Evolutionary conservation across 2,797 vertebrate genomes (phyloP), one percentile per base, ranked within the genome.

Genomic region (Clangula hyemalis): DNA sequence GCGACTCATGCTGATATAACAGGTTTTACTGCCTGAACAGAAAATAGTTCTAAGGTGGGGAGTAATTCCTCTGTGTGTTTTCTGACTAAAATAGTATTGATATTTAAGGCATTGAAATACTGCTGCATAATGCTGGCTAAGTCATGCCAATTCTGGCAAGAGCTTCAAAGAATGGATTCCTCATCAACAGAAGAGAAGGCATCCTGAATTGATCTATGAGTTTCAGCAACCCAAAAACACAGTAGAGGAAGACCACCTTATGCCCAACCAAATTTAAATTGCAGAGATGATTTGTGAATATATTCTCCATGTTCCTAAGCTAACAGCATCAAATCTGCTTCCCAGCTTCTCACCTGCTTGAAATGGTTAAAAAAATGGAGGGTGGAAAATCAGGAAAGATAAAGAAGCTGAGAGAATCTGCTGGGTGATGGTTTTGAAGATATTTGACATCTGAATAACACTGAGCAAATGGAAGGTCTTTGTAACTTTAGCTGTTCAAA

Each of bases 21-120:
- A n/a, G 47, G 21, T 13, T 94, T 95, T 94, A 93, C 80, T 91
- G 75, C 61, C 0, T 0, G 82, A 85, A 87, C 60, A 93, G 87
- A 43, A 92, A 92, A 83, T 85, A 47, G 30, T 74, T 95, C 72
- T 79, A 83, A 87, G 82, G 79, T 87, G 56, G 30, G 43, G 69
- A 87, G 89, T 95, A 95, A 90, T 85, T 85, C 64, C n/a, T 77
- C 75, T 80, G 25, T 76, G 24, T 91, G 79, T 73, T 90, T 89
- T 57, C 85, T 83, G 72, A 60, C 79, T 80, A 62, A 95, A 74
- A 76, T 91, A 89, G 85, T 94, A 34, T 49, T 71, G 47, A 85
- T 77, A 27, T 83, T 25, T 83, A 28, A 85, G 41, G 21, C 47
- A 51, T 2, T 58, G 82, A 60, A 83, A 71, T 49, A 49, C 47